Conservation (phyloP, 2,797 vertebrate genomes). For the Argentina silus region DNA sequence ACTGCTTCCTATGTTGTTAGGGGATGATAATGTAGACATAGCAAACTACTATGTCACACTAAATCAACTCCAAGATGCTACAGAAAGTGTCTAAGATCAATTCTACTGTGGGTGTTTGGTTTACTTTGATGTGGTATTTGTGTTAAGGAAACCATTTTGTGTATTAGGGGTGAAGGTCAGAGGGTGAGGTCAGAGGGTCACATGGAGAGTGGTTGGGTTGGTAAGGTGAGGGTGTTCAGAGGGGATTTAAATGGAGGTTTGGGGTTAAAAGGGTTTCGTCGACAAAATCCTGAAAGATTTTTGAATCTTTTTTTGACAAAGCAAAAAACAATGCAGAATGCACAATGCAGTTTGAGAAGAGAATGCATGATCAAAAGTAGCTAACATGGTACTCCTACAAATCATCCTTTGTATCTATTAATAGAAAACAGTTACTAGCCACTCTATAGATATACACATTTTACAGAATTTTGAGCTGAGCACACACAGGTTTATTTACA, state of each 20-base stretch:
- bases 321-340: too few species aligned
- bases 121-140: conserved; percentile 22
- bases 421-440: not conserved
- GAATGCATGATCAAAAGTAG: not conserved
- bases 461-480: conserved; percentile 11
- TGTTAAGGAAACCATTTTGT: conserved; percentile 5
- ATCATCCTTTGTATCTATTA: not conserved
- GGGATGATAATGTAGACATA: not conserved
- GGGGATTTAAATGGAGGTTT: conserved; percentile 18
- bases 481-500: conserved; percentile 32
- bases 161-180: conserved; percentile 11
- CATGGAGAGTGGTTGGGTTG: not conserved
- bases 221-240: conserved; percentile 9
- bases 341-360: not conserved
- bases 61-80: not conserved
- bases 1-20: not conserved
- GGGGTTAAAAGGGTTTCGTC: not conserved
- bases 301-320: too few species aligned
- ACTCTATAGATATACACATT: not conserved
- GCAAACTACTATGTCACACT: not conserved
- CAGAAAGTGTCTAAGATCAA: conserved; percentile 8
- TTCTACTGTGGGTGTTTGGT: conserved; percentile 1
- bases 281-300: not conserved
- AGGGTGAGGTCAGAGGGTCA: conserved; percentile 12
- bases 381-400: not conserved